Conservation (phyloP, 2,113 vertebrate species). For the Myocastor coypus region DNA sequence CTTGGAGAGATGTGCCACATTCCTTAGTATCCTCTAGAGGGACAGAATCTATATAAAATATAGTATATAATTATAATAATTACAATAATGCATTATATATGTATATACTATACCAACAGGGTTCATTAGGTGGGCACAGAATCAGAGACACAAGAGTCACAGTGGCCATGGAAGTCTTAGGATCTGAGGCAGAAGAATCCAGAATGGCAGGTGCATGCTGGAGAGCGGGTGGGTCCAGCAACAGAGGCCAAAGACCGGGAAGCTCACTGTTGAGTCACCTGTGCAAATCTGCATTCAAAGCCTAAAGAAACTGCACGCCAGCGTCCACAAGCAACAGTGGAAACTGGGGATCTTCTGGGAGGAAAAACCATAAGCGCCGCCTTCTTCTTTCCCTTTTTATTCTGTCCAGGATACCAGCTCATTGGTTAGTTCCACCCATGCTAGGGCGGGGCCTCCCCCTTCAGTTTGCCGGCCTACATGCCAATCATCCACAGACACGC, state of each 20-base stretch:
- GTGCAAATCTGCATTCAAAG: not conserved
- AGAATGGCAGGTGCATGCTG: not conserved
- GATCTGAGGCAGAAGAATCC: not conserved
- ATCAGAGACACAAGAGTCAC: not conserved
- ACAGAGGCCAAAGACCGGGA: not conserved
- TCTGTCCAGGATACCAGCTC: not conserved
- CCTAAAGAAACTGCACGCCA: not conserved
- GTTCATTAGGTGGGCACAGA: not conserved
- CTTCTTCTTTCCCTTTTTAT: not conserved
- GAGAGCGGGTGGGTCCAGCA: not conserved
- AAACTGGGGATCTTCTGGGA: not conserved
- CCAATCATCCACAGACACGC: not conserved
- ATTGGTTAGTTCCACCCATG: not conserved
- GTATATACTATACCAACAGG: no score
- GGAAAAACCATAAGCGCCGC: not conserved
- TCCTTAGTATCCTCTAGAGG: not conserved
- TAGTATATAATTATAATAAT: no score
- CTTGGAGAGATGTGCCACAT: not conserved
- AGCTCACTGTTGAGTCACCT: not conserved
- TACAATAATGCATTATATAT: no score
- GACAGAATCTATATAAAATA: not conserved
- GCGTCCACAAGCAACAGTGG: no score
- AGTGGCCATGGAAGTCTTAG: not conserved
- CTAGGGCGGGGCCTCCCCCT: not conserved
- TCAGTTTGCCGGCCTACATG: not conserved